Conservation (phyloP, 2,888 invertebrate genomes). For the Polyommatus iphigenia region DNA sequence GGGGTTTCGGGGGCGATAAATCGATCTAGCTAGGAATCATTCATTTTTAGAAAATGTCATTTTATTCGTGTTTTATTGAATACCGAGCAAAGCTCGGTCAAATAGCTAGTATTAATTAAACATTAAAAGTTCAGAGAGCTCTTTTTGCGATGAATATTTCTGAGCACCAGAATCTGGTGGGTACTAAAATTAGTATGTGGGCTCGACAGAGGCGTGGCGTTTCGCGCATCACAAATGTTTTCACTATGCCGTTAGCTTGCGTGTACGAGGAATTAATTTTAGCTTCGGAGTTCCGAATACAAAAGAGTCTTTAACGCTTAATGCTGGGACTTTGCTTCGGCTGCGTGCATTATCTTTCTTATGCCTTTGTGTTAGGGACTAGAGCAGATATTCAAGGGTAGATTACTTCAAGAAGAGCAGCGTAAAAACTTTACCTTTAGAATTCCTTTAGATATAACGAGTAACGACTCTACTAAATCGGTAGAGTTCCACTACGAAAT, state of each 20-base stretch:
- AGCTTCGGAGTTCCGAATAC: background rate
- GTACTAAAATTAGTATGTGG: slow-evolving; percentile 43
- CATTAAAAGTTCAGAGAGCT: background rate
- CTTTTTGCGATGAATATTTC: background rate
- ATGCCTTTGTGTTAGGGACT: background rate
- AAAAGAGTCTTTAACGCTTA: background rate
- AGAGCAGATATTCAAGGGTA: background rate
- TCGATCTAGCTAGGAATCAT: no score
- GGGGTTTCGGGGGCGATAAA: no score
- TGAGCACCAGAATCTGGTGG: slow-evolving; percentile 4
- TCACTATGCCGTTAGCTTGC: slow-evolving; percentile 22
- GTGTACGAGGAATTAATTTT: slow-evolving; percentile 17
- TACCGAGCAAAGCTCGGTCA: no score
- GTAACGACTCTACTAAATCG: background rate
- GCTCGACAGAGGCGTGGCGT: slow-evolving; percentile 39
- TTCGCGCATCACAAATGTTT: slow-evolving; percentile 25
- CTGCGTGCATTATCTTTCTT: background rate
- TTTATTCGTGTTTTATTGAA: no score
- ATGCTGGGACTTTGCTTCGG: background rate
- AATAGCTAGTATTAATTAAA: background rate
- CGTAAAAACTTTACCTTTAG: background rate
- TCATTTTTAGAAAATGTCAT: no score
- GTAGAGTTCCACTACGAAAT: background rate
- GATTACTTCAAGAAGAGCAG: background rate
- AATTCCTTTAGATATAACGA: background rate